Conservation (phyloP, 2,888 invertebrate genomes). For the Plagodis pulveraria region DNA sequence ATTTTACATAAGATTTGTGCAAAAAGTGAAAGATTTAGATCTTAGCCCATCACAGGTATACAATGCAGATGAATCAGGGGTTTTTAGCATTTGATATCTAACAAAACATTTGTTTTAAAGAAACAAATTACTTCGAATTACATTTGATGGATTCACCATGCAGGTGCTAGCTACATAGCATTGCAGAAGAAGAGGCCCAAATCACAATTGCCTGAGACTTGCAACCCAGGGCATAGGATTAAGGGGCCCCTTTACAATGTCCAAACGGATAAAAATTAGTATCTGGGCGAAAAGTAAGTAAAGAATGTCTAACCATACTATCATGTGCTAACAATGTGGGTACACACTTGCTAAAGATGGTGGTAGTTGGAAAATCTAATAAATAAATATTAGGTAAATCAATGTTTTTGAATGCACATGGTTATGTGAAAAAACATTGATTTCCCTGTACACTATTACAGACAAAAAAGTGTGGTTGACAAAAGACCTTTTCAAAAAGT, state of each 20-base stretch:
- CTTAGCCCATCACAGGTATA: slow-evolving; percentile 43
- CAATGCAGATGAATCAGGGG: too few relatives aligned
- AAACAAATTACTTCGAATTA: too few relatives aligned
- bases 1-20: slow-evolving; percentile 42
- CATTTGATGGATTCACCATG: too few relatives aligned
- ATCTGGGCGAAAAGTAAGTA: slow-evolving; percentile 39
- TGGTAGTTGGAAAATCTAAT: slow-evolving; percentile 43
- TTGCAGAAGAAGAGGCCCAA: too few relatives aligned
- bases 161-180: too few relatives aligned
- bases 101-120: slow-evolving; percentile 41
- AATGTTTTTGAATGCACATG: slow-evolving; percentile 12
- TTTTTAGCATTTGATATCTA: slow-evolving; percentile 44
- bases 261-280: too few relatives aligned
- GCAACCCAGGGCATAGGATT: too few relatives aligned
- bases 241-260: too few relatives aligned
- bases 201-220: too few relatives aligned
- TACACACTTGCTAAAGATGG: slow-evolving; percentile 37
- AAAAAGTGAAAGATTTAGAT: slow-evolving; percentile 39
- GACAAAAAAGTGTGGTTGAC: slow-evolving; percentile 43
- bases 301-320: slow-evolving; percentile 41
- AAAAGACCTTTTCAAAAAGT: slow-evolving; percentile 45
- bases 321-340: slow-evolving; percentile 44
- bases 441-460: slow-evolving; percentile 7
- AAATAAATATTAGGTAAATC: slow-evolving; percentile 23
- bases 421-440: slow-evolving; percentile 41